Base-by-base conservation (phyloP, 2,113 vertebrate species). In the Bufo gargarizans region DNA sequence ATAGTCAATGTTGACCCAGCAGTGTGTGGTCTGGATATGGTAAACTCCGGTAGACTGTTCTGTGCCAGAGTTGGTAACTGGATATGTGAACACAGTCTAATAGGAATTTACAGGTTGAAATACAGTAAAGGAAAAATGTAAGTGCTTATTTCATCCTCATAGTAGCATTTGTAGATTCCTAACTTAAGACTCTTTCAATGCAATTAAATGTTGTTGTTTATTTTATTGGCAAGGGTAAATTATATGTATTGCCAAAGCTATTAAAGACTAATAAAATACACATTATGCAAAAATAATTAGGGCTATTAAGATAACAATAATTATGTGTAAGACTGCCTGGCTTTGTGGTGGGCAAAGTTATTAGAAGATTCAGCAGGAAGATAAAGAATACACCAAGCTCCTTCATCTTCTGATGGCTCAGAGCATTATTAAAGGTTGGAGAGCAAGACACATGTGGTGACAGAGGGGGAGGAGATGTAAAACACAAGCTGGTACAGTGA, bases 231-330 rank as follows among this genome's bases (percentile, higher is more conserved):
- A 86, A 79, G 74, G 77, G 19, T 79, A 49, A 79, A 58, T 45
- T 78, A 55, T 22, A 79, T 69, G 61, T 86, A 77, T 86, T 78
- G 85, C 76, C 59, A 86, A 79, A 79, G 76, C 85, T 86, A 86
- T 86, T 79, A 79, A 61, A 19, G 61, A 56, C 85, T 86, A 80
- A 79, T 86, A 86, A 86, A 86, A 86, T 78, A 77, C 74, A 22
- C 85, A 86, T 86, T 86, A 86, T 80, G 85, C 85, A 86, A 79
- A 86, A 86, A 86, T 86, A 86, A 86, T 86, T 86, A 67, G 63
- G 45, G 85, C 76, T 79, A 86, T 86, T 86, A 86, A 86, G 77
- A 79, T 79, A 86, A 86, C 85, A 79, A 86, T 86, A 79, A 86
- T 86, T 86, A 79, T 86, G 55, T 86, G 74, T 86, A 53, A 86